Conservation (phyloP, 2,888 invertebrate species). For the Melinaea marsaeus region DNA sequence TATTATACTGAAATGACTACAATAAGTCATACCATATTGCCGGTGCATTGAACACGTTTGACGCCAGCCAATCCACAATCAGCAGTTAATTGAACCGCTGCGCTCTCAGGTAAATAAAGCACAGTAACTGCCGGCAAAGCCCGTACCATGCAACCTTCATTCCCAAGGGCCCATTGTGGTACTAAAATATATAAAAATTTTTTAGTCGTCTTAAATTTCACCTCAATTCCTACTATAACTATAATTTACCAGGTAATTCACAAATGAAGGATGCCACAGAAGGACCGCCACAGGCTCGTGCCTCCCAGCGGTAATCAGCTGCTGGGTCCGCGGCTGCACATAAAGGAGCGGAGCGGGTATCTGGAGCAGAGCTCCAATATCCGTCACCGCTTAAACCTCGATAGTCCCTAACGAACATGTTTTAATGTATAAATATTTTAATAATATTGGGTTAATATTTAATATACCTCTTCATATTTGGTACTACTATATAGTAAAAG, state of each 20-base stretch:
- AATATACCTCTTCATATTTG: too few relatives aligned
- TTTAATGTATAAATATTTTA: not conserved
- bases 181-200: slow-evolving; percentile 60
- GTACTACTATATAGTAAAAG: too few relatives aligned
- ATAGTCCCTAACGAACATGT: slow-evolving; percentile 70
- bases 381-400: slow-evolving; percentile 80
- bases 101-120: slow-evolving; percentile 86
- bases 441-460: too few relatives aligned
- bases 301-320: slow-evolving; percentile 87
- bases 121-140: slow-evolving; percentile 85
- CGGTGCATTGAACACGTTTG: slow-evolving; percentile 84
- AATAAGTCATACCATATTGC: slow-evolving; percentile 80
- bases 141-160: slow-evolving; percentile 83
- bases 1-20: not conserved
- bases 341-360: slow-evolving; percentile 78
- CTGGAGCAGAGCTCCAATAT: slow-evolving; percentile 85
- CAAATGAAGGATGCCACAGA: slow-evolving; percentile 88
- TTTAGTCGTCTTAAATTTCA: too few relatives aligned
- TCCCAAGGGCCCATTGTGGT: slow-evolving; percentile 84
- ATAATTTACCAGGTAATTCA: slow-evolving; percentile 82
- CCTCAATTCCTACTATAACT: not conserved
- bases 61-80: slow-evolving; percentile 87
- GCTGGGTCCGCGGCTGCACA: slow-evolving; percentile 87
- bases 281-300: slow-evolving; percentile 85
- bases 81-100: slow-evolving; percentile 84